Evolutionary conservation across 2,113 vertebrate genomes (phyloP).

Genomic region (Poeciliopsis occidentalis): DNA sequence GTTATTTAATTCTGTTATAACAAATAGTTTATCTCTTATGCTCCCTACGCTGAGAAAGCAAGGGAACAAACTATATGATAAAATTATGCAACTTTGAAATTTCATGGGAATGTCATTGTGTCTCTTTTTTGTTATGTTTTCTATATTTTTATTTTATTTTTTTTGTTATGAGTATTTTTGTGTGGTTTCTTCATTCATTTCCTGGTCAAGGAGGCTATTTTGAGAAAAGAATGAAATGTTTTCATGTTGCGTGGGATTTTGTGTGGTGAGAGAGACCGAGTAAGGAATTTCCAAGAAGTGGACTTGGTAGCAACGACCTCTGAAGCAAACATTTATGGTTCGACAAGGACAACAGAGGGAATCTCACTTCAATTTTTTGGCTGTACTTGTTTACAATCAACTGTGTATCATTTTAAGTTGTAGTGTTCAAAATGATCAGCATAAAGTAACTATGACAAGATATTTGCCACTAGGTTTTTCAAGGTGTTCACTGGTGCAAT

Average conservation of each 20-base stretch:
- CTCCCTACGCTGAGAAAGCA: not conserved
- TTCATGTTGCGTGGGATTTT: not conserved
- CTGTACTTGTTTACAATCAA: not conserved
- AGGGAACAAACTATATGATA: not conserved
- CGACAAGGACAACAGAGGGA: not conserved
- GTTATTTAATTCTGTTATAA: not conserved
- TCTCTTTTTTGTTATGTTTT: not conserved
- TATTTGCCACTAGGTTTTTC: not conserved
- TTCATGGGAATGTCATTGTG: not conserved
- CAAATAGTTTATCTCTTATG: not conserved
- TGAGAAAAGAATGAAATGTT: not conserved
- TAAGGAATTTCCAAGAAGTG: not conserved
- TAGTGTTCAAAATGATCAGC: not conserved
- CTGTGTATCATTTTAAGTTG: not conserved
- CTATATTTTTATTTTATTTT: accelerated
- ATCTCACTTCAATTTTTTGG: not conserved
- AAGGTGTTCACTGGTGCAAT: not conserved
- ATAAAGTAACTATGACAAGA: not conserved
- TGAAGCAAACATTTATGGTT: not conserved
- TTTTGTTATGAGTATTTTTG: not conserved
- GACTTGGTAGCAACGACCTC: not conserved
- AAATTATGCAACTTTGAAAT: not conserved
- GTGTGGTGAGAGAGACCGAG: not conserved
- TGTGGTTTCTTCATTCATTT: not conserved
- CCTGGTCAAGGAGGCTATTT: not conserved